phyloP scores from a whole-genome alignment of 2,113 vertebrate species.

The Zingel zingel region DNA sequence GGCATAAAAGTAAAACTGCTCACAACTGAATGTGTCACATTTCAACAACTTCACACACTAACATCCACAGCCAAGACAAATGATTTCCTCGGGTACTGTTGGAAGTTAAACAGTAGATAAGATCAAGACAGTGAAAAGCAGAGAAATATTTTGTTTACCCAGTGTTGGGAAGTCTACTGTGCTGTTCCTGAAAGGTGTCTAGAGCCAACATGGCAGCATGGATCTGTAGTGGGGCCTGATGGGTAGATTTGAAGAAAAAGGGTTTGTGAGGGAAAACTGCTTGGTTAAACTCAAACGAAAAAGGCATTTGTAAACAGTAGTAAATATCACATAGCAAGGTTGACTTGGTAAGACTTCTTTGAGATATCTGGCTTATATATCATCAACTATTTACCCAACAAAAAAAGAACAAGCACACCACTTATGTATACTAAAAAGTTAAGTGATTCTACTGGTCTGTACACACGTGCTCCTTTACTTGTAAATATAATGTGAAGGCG shows the following conservation, averaged over 20 bases:
- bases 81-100: neutral
- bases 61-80: neutral
- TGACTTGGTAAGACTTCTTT: neutral
- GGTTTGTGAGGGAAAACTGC: constrained; percentile 9
- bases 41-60: constrained; percentile 1
- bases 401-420: neutral
- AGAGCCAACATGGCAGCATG: constrained; percentile 94
- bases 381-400: neutral
- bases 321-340: neutral
- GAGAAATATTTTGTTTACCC: constrained; percentile 84
- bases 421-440: neutral
- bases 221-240: constrained; percentile 91
- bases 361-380: neutral
- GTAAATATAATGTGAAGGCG: neutral
- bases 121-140: neutral
- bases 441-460: neutral
- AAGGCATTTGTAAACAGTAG: neutral
- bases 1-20: constrained; percentile 44
- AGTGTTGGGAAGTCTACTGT: constrained; percentile 88
- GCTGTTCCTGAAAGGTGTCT: constrained; percentile 91
- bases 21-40: neutral
- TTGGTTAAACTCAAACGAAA: constrained; percentile 9
- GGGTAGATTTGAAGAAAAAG: constrained; percentile 33
- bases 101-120: neutral
- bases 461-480: neutral